A percentile compares a stretch with the other conserved stretches of the same genome.
phyloP scores from a whole-genome alignment of 1,140 invertebrate species.

The Aphaenogaster ashmeadi region DNA sequence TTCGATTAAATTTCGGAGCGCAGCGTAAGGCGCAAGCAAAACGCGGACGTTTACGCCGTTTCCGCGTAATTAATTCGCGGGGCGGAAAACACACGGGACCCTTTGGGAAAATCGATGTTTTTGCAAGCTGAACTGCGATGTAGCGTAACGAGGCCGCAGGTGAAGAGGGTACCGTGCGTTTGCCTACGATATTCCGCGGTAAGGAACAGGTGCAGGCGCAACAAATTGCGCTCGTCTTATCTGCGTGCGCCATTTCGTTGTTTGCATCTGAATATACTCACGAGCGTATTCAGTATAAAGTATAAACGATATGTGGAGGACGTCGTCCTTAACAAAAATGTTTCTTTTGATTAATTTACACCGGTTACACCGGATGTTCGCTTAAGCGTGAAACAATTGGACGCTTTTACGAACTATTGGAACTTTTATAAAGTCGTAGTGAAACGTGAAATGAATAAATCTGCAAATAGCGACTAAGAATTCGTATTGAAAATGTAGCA shows the following conservation, averaged over 20 bases:
- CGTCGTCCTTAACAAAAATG: neutral
- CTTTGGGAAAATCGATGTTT: constrained; percentile 63
- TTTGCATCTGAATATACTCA: constrained; percentile 38
- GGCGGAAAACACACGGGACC: constrained; percentile 28
- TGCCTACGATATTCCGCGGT: constrained; percentile 47
- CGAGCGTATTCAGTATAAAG: neutral
- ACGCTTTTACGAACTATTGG: neutral
- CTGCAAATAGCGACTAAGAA: neutral
- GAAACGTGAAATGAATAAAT: constrained; percentile 6
- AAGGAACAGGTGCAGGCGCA: constrained; percentile 50
- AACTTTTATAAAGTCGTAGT: neutral
- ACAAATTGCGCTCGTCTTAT: constrained; percentile 57
- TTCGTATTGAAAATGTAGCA: neutral
- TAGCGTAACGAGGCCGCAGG: constrained; percentile 43
- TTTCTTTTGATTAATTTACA: constrained; percentile 2
- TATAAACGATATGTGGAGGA: neutral
- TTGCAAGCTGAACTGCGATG: constrained; percentile 36
- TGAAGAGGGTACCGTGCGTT: constrained; percentile 37
- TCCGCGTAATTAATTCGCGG: constrained; percentile 54
- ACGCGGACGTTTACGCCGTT: constrained; percentile 5
- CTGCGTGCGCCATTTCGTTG: constrained; percentile 12
- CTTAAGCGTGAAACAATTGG: neutral
- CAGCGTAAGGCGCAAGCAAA: neutral
- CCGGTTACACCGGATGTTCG: neutral
- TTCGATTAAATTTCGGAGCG: constrained; percentile 26